Evolutionary conservation across 2,113 vertebrate genomes (phyloP).

Genomic region (Hyaena hyaena): DNA sequence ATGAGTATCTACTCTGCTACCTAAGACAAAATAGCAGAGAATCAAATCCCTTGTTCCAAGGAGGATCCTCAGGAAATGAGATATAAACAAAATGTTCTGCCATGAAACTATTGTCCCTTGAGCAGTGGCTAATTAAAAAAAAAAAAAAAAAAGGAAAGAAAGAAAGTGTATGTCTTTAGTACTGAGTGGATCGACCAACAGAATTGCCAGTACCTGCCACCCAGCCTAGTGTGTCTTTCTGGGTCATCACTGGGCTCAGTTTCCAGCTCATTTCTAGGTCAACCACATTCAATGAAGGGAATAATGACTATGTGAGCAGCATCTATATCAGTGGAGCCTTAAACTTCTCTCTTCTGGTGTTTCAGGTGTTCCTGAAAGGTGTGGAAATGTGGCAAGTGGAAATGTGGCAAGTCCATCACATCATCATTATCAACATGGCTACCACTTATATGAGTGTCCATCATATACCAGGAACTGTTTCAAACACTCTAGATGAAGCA

Average conservation of each 20-base stretch:
- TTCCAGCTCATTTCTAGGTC: neutral
- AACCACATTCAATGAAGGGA: neutral
- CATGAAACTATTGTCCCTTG: slow-evolving; percentile 32
- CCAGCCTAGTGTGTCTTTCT: neutral
- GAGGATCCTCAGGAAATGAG: slow-evolving; percentile 64
- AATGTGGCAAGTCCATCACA: neutral
- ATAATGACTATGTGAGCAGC: neutral
- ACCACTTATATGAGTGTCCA: neutral
- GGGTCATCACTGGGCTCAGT: neutral
- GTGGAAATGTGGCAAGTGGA: neutral
- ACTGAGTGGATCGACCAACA: neutral
- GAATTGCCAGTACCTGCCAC: neutral
- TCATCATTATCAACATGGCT: neutral
- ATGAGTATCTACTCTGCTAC: neutral
- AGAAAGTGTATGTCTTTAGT: neutral
- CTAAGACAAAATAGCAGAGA: slow-evolving; percentile 24
- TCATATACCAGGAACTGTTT: neutral
- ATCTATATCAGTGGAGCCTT: neutral
- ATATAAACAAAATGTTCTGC: slow-evolving; percentile 65
- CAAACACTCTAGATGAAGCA: neutral
- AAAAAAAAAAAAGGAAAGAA: neutral
- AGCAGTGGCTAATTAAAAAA: neutral
- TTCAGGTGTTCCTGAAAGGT: neutral
- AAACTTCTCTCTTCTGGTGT: neutral
- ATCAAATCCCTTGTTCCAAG: slow-evolving; percentile 40